These are phyloP conservation scores for Coptodon rendalli DNA, from an alignment of 2,113 vertebrate species.

Conservation along the genomic window DNA sequence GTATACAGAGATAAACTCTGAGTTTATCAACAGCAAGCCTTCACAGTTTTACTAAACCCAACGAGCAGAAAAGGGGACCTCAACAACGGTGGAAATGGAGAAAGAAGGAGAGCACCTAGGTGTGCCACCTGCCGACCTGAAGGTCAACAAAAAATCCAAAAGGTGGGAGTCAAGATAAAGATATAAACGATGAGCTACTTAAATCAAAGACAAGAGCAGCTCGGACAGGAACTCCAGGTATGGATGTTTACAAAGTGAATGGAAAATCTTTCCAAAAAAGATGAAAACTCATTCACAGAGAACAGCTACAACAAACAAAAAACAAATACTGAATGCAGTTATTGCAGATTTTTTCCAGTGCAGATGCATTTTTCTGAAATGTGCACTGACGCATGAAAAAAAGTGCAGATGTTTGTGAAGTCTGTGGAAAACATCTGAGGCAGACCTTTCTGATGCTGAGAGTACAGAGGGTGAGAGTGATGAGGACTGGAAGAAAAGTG, in stretches of 20 bases:
- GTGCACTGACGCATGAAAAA: background rate
- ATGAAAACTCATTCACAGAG: rapidly evolving
- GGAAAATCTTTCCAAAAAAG: rapidly evolving
- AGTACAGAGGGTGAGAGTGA: background rate
- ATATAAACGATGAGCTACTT: background rate
- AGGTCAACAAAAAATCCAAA: background rate
- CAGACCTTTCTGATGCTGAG: background rate
- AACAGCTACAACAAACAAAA: background rate
- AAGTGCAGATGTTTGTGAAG: background rate
- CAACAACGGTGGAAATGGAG: rapidly evolving
- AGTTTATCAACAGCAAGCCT: background rate
- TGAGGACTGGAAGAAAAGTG: background rate
- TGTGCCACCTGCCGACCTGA: background rate
- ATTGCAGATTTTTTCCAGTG: slow-evolving; percentile 1
- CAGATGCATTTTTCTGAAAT: slow-evolving; percentile 28
- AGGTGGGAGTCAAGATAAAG: background rate
- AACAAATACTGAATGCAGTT: background rate
- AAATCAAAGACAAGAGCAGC: background rate
- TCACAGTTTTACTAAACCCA: background rate
- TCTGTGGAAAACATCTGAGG: slow-evolving; percentile 3
- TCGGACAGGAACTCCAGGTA: background rate
- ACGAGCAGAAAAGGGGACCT: background rate
- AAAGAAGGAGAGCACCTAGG: rapidly evolving
- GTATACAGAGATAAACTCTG: background rate
- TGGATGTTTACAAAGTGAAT: background rate